Percentiles rank a stretch among this genome's conserved stretches.
These are phyloP conservation scores for Rhogogaster chlorosoma DNA, from an alignment of 2,888 invertebrate genomes.

Conservation along the genomic window DNA sequence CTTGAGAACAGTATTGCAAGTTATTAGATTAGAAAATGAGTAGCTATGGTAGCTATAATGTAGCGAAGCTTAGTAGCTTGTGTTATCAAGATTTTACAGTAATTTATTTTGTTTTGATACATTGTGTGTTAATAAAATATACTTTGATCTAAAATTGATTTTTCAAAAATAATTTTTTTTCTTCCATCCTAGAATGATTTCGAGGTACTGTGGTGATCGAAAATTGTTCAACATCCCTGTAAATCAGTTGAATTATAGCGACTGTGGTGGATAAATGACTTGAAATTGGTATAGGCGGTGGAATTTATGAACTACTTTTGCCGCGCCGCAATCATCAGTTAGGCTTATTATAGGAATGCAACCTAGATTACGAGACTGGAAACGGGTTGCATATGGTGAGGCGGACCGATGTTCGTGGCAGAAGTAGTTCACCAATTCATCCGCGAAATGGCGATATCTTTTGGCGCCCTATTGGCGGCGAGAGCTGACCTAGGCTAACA, in stretches of 20 bases:
- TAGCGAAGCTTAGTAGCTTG: neutral
- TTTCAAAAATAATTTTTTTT: neutral
- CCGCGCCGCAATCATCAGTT: too few relatives aligned
- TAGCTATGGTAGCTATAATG: too few relatives aligned
- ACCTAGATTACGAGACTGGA: neutral
- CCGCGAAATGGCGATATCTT: neutral
- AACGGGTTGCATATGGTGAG: neutral
- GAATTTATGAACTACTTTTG: too few relatives aligned
- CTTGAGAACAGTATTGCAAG: neutral
- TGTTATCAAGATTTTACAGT: neutral
- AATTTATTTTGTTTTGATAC: neutral
- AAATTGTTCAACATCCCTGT: too few relatives aligned
- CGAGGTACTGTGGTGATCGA: neutral
- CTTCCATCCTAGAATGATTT: neutral
- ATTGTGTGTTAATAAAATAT: conserved; percentile 3
- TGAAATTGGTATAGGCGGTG: too few relatives aligned
- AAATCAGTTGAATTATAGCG: too few relatives aligned
- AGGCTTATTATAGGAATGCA: neutral
- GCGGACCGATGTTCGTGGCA: neutral
- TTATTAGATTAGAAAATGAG: neutral
- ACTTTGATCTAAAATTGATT: neutral
- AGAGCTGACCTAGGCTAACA: neutral
- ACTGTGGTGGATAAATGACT: too few relatives aligned
- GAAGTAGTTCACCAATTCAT: neutral
- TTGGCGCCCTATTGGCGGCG: too few relatives aligned